These are phyloP conservation scores for Sinhomidia bicolor DNA, from an alignment of 2,888 invertebrate genomes.

Conservation along the genomic window DNA sequence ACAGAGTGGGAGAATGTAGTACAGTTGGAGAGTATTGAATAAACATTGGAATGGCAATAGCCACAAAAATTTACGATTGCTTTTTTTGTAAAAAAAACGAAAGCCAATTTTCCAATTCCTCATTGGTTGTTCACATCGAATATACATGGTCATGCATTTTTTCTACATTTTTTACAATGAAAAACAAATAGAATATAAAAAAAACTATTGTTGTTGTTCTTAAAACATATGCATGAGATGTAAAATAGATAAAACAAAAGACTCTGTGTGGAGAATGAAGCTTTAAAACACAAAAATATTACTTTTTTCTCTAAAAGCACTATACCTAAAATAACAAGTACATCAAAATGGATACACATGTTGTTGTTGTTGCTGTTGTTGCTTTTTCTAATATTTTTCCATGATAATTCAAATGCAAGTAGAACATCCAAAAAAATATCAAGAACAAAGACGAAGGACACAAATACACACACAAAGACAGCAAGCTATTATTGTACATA, in stretches of 20 bases:
- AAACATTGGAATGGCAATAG: constrained; percentile 30
- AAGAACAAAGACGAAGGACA: background rate
- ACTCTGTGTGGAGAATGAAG: background rate
- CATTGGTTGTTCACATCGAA: constrained; percentile 24
- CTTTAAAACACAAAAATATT: no score
- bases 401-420: background rate
- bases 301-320: background rate
- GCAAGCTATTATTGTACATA: background rate
- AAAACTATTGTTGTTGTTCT: background rate
- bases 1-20: background rate
- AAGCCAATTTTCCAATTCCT: constrained; percentile 49
- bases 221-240: background rate
- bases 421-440: background rate
- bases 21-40: background rate
- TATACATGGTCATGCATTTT: background rate
- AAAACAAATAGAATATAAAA: background rate
- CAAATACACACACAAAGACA: background rate
- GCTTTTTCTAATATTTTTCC: background rate
- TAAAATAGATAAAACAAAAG: constrained; percentile 8
- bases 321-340: background rate
- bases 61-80: constrained; percentile 62
- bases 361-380: background rate
- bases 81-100: background rate
- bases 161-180: background rate
- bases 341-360: constrained; percentile 14